These are phyloP conservation scores for Aplochiton taeniatus DNA, from an alignment of 2,797 vertebrate genomes.

Conservation along the genomic window DNA sequence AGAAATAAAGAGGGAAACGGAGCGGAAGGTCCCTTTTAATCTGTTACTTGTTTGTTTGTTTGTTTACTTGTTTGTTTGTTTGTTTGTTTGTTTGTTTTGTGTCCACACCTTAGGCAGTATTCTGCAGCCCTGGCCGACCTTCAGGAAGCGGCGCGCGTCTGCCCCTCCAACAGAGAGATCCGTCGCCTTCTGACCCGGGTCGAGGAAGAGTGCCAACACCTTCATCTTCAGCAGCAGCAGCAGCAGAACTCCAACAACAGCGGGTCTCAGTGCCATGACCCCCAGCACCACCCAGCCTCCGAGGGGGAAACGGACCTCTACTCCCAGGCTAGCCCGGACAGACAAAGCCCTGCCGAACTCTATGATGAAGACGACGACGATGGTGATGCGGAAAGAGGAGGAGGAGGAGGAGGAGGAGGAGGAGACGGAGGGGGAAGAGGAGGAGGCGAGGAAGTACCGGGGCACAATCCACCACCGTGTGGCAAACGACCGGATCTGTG, in stretches of 20 bases:
- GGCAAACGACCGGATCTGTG: constrained; percentile 70
- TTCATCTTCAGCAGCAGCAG: constrained; percentile 85
- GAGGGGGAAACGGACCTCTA: background rate
- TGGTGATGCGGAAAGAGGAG: constrained; percentile 68
- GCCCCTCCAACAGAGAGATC: constrained; percentile 93
- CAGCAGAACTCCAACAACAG: constrained; percentile 79
- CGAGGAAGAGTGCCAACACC: constrained; percentile 91
- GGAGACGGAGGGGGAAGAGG: constrained; percentile 70
- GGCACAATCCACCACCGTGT: constrained; percentile 30
- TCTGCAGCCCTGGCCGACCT: constrained; percentile 90
- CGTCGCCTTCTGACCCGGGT: constrained; percentile 87
- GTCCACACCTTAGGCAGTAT: constrained; percentile 81
- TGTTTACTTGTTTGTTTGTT: background rate
- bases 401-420: constrained; percentile 59
- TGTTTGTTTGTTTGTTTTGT: background rate
- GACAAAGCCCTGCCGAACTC: constrained; percentile 58
- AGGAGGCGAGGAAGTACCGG: constrained; percentile 25
- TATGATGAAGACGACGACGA: constrained; percentile 42
- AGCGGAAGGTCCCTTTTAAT: no score
- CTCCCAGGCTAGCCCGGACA: constrained; percentile 63
- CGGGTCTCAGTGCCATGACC: constrained; percentile 49
- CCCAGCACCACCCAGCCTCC: constrained; percentile 41
- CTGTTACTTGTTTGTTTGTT: background rate
- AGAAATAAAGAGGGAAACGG: no score
- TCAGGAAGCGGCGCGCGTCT: constrained; percentile 89